Evolutionary conservation across 2,797 vertebrate genomes (phyloP).

Genomic region (Lithobates pipiens): DNA sequence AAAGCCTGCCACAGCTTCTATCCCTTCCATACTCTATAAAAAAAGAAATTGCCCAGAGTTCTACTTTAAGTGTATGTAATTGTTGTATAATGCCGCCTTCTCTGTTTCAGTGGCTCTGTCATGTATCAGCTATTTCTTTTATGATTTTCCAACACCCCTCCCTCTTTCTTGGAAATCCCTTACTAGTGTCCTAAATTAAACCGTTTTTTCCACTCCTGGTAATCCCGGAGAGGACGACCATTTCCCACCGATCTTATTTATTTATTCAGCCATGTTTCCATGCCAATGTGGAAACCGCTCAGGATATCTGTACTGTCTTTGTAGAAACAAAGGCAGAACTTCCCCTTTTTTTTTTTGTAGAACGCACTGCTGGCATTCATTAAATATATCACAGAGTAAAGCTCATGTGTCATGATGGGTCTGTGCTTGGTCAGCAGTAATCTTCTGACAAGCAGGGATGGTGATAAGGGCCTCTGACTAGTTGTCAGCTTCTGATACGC

Average conservation of each 20-base stretch:
- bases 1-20: too few species aligned
- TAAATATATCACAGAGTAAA: too few species aligned
- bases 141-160: not conserved
- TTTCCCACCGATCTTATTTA: slow-evolving; percentile 19
- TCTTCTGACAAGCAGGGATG: too few species aligned
- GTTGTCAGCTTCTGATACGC: too few species aligned
- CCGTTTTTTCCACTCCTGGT: slow-evolving; percentile 4
- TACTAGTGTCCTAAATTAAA: slow-evolving; percentile 9
- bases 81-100: too few species aligned
- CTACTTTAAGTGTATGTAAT: too few species aligned
- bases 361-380: too few species aligned
- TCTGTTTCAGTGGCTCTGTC: not conserved
- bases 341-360: not conserved
- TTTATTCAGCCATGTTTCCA: slow-evolving; percentile 38
- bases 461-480: too few species aligned
- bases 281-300: slow-evolving; percentile 28
- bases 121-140: not conserved
- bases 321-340: slow-evolving; percentile 27
- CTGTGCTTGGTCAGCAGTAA: too few species aligned
- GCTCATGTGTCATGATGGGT: too few species aligned
- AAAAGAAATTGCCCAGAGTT: too few species aligned
- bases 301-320: not conserved
- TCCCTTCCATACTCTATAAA: too few species aligned
- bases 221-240: slow-evolving; percentile 9
- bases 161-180: not conserved